Conservation (phyloP, 2,888 invertebrate genomes). For the Drosophila neotestacea region DNA sequence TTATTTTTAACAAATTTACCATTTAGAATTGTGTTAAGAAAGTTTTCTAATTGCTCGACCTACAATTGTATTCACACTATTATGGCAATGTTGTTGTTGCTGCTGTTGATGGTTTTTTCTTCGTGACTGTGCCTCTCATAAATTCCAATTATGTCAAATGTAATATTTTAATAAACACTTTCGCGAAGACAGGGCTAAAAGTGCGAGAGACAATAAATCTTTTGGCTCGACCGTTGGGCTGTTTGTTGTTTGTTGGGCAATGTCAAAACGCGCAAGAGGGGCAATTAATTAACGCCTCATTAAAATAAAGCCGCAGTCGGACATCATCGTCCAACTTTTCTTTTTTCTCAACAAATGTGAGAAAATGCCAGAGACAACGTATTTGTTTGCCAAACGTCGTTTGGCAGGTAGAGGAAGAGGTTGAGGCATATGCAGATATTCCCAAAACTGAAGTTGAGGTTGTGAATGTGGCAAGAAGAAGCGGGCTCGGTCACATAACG, state of each 20-base stretch:
- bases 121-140: slow-evolving; percentile 58
- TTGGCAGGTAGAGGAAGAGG: slow-evolving; percentile 33
- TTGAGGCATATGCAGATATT: background rate
- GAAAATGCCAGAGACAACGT: slow-evolving; percentile 53
- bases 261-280: slow-evolving; percentile 77
- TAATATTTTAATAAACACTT: slow-evolving; percentile 84
- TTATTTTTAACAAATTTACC: background rate
- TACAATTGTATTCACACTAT: background rate
- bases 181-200: slow-evolving; percentile 59
- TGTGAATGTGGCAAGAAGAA: background rate
- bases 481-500: slow-evolving; percentile 45
- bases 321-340: slow-evolving; percentile 25
- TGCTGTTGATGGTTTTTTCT: slow-evolving; percentile 27
- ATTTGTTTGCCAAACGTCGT: slow-evolving; percentile 53
- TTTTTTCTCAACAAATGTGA: slow-evolving; percentile 56
- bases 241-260: slow-evolving; percentile 36
- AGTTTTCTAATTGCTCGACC: background rate
- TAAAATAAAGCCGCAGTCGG: slow-evolving; percentile 69
- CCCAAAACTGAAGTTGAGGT: too few relatives aligned
- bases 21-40: background rate
- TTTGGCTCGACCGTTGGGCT: slow-evolving; percentile 41
- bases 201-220: slow-evolving; percentile 70
- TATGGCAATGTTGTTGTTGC: slow-evolving; percentile 13
- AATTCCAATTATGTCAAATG: slow-evolving; percentile 84
- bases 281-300: slow-evolving; percentile 84